phyloP scores from a whole-genome alignment of 2,888 invertebrate species.

The Drosophila buzzatii region DNA sequence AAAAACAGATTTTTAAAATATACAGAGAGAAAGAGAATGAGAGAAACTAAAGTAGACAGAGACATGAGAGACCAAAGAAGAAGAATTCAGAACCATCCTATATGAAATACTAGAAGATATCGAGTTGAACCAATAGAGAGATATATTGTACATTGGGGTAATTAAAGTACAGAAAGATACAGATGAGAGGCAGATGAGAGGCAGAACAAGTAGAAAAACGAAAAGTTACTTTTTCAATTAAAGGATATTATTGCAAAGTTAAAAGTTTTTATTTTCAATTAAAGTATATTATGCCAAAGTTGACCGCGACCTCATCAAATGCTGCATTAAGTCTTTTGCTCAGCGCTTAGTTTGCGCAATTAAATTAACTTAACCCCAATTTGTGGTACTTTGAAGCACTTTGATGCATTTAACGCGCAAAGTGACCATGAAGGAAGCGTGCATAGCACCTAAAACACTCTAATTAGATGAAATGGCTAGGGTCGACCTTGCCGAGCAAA shows the following conservation, averaged over 20 bases:
- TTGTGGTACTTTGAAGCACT: constrained; percentile 2
- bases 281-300: neutral
- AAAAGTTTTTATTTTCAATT: neutral
- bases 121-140: neutral
- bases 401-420: constrained; percentile 3
- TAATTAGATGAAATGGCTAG: constrained; percentile 28
- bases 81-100: neutral
- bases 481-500: constrained; percentile 23
- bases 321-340: neutral
- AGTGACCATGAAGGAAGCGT: constrained; percentile 23
- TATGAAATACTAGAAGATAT: neutral
- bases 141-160: neutral
- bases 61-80: neutral
- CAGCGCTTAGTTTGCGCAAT: neutral
- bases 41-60: neutral
- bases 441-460: constrained; percentile 22
- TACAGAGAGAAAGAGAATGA: neutral
- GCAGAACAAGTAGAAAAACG: neutral
- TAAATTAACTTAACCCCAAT: constrained; percentile 12
- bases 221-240: neutral
- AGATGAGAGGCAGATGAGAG: neutral
- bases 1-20: no score
- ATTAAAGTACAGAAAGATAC: neutral
- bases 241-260: neutral
- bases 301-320: neutral